Evolutionary conservation across 2,888 invertebrate genomes (phyloP).

Genomic region (Xestia sexstrigata): DNA sequence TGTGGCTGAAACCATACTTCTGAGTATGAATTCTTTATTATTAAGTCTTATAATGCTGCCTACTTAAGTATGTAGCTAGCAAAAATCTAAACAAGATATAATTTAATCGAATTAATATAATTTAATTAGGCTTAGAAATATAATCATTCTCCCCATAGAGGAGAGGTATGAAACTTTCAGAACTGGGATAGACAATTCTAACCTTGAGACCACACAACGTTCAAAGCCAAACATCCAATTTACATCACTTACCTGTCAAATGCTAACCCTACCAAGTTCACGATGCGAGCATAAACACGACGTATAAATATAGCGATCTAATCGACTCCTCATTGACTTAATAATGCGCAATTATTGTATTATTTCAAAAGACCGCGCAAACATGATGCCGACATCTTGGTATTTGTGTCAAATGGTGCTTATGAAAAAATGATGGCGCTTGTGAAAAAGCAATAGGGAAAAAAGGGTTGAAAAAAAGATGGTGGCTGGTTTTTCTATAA

Average conservation of each 20-base stretch:
- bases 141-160: not conserved
- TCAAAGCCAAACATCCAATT: conserved; percentile 14
- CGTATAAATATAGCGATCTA: conserved; percentile 59
- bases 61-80: not conserved
- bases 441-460: not conserved
- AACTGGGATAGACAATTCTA: not conserved
- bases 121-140: not conserved
- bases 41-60: not conserved
- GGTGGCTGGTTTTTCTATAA: conserved; percentile 19
- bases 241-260: not conserved
- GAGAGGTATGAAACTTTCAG: not conserved
- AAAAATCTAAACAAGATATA: not conserved
- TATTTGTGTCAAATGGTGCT: conserved; percentile 52
- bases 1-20: no score
- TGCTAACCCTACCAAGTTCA: conserved; percentile 54
- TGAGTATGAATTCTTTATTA: not conserved
- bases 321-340: conserved; percentile 65
- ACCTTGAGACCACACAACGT: conserved; percentile 11
- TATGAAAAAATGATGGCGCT: not conserved
- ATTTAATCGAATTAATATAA: not conserved
- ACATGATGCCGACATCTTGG: conserved; percentile 41
- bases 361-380: conserved; percentile 55
- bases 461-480: conserved; percentile 7
- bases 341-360: conserved; percentile 65
- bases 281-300: conserved; percentile 35